Percentiles rank a stretch among this genome's conserved stretches.
phyloP scores from a whole-genome alignment of 1,140 invertebrate species.

The Latrodectus geometricus region DNA sequence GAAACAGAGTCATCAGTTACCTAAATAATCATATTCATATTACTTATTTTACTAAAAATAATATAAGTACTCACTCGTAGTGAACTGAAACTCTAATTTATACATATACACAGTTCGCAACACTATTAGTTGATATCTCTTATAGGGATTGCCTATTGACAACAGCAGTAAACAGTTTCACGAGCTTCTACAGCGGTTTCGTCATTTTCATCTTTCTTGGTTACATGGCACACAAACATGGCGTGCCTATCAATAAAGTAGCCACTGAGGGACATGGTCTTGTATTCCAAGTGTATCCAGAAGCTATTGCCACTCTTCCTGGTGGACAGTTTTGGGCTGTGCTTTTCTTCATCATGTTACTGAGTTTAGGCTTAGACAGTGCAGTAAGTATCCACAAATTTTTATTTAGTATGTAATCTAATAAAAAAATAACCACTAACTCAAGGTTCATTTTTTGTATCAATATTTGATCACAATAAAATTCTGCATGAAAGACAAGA shows the following conservation, averaged over 20 bases:
- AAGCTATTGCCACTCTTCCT: slow-evolving; percentile 88
- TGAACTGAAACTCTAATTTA: too few relatives aligned
- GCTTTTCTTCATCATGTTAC: slow-evolving; percentile 93
- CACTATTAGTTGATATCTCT: slow-evolving; percentile 3
- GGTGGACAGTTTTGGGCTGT: slow-evolving; percentile 89
- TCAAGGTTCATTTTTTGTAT: too few relatives aligned
- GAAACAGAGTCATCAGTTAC: too few relatives aligned
- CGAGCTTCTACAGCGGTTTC: slow-evolving; percentile 92
- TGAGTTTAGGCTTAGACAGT: slow-evolving; percentile 90
- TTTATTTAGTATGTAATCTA: neutral
- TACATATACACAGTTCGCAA: too few relatives aligned
- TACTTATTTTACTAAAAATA: too few relatives aligned
- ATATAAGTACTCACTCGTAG: too few relatives aligned
- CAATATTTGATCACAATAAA: too few relatives aligned
- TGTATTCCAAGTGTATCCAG: slow-evolving; percentile 92
- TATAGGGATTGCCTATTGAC: slow-evolving; percentile 71
- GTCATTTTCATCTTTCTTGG: slow-evolving; percentile 95
- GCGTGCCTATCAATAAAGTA: slow-evolving; percentile 84
- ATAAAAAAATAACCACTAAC: neutral
- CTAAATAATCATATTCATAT: too few relatives aligned
- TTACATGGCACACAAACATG: slow-evolving; percentile 86
- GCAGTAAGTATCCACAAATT: slow-evolving; percentile 75
- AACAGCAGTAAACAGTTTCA: slow-evolving; percentile 81
- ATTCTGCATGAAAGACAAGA: too few relatives aligned
- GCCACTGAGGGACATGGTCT: slow-evolving; percentile 87